Evolutionary conservation across 2,888 invertebrate species (phyloP), one percentile per base, ranked within the genome.

Genomic region (Eucriotettix oculatus): DNA sequence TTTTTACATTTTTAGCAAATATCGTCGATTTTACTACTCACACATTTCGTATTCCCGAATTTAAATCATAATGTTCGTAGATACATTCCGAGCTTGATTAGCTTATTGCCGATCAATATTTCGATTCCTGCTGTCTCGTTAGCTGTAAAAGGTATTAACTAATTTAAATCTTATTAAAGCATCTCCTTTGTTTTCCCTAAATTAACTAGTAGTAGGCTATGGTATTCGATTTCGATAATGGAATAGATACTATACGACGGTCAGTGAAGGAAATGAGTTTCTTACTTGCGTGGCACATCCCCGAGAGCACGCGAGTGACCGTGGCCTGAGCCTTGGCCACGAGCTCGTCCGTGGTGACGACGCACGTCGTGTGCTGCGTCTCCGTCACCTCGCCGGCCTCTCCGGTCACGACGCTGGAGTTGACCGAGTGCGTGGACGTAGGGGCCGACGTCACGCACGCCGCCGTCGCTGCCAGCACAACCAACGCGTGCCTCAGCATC

Each of bases 291-390:
- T 71, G 73, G 61, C 74, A 74, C 54, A 71, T 69, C 57, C 74
- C 73, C 9, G 71, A 72, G 1, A 74, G 68, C 12, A 74, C 72
- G 57, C 71, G 68, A 5, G 73, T 71, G 10, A 73, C 72, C 0
- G 72, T 73, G 9, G 75, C 71, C 62, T 70, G 70, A 40, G 74
- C 75, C 29, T 71, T 71, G 1, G 74, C 73, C 7, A 72, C 70
- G 14, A 75, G 66, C 62, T 74, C 70, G 57, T 74, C 71, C 7
- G 71, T 73, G 11, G 68, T 69, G 54, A 75, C 71, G 64, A 69
- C 71, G 62, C 75, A 75, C 12, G 67, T 70, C 3, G 74, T 69
- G 52, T 72, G 69, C 58, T 73, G 71, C 52, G 69, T 71, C 61
- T 74, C 74, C 11, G 69, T 69, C 2, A 70, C 68, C 9, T 68